Base-by-base conservation (phyloP, 2,888 invertebrate species). In the Pteria penguin region DNA sequence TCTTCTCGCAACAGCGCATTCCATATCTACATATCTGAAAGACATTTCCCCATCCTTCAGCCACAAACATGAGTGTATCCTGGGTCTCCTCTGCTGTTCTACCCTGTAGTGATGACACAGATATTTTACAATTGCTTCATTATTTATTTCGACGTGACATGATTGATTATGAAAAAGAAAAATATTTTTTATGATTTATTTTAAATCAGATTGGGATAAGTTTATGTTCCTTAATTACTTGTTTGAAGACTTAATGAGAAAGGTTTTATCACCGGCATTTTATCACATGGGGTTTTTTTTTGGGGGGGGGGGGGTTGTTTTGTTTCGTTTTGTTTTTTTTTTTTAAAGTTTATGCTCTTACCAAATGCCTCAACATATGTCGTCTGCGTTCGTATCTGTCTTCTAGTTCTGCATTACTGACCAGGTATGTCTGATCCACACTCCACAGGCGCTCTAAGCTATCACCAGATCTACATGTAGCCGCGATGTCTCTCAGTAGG, bases 11-110 rank as follows among this genome's bases (percentile, higher is more conserved):
- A 54, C 79, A 79, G 57, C 74, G 67, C 29, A 75, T 57, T 8
- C 84, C 84, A 26, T 73, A 80, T 61, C 62, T 65, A 54, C 80
- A 79, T 24, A 84, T 80, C n/a, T 79, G 79, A 31, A 75, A 69
- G 58, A 76, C 78, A 3, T 70, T 26, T n/a, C 65, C 75, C 68
- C 79, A 79, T 55, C 80, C 68, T 22, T 81, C 82, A 1, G 72
- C 80, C 36, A 80, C 70, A 33, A 82, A 84, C 11, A 81, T 57
- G 2, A 78, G 36, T 5, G 60, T 55, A 8, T 84, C 84, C 32
- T 76, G 54, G 0, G 76, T 45, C 22, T 81, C 75, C 54, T 80
- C 72, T 1, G 45, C 60, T 27, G 67, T 75, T 33, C 80, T 55
- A 2, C 76, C 80, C 84, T 84, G 58, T 5, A 70, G 67, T 68